Percentiles rank a stretch among this genome's conserved stretches.
Conservation (phyloP, 2,797 vertebrate genomes). For the Rhincodon typus region DNA sequence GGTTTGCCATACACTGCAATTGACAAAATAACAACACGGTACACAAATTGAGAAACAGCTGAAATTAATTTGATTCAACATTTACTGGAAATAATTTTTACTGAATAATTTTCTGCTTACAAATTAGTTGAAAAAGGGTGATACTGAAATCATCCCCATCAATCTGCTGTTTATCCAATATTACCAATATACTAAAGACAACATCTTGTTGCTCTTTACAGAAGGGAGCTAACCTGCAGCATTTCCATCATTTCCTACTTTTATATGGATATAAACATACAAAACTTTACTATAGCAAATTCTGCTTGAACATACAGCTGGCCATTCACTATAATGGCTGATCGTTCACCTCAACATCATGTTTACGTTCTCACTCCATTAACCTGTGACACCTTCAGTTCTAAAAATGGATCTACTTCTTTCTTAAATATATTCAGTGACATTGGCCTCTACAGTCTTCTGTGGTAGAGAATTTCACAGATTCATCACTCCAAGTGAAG, state of each 20-base stretch:
- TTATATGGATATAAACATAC: not conserved
- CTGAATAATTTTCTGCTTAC: not conserved
- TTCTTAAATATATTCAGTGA: too few relatives aligned
- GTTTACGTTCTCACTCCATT: too few relatives aligned
- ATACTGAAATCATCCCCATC: not conserved
- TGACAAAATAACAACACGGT: not conserved
- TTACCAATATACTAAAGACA: not conserved
- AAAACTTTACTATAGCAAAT: not conserved
- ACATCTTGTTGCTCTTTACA: not conserved
- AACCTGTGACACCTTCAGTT: too few relatives aligned
- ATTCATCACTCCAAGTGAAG: too few relatives aligned
- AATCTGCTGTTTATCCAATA: not conserved
- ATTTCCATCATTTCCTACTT: not conserved
- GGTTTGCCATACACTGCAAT: conserved; percentile 85
- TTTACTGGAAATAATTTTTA: not conserved
- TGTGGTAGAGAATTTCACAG: too few relatives aligned
- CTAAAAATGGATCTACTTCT: too few relatives aligned
- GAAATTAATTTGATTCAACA: not conserved
- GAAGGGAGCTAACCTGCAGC: not conserved
- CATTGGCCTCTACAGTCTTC: too few relatives aligned
- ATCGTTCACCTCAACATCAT: too few relatives aligned
- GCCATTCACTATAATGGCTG: too few relatives aligned
- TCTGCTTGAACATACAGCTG: too few relatives aligned
- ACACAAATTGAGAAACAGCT: not conserved
- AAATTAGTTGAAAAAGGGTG: not conserved